Base-by-base conservation (phyloP, 2,797 vertebrate genomes). In the Enteromius unitaeniatus region DNA sequence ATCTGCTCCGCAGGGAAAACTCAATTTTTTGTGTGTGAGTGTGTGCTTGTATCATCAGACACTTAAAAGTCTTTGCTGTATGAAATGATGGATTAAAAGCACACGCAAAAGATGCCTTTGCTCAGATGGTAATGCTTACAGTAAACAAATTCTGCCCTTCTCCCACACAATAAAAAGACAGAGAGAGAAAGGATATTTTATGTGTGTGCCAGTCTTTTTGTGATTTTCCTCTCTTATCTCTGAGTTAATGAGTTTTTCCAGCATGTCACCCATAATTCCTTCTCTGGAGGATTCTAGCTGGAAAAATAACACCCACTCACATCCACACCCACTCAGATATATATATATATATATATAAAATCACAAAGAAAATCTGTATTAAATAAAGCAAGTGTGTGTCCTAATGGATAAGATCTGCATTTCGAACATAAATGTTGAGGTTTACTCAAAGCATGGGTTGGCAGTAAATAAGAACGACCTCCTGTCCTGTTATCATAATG, bases 1-100 rank as follows among this genome's bases (percentile, higher is more conserved):
- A 53, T 45, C 73, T 86, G 86, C 92, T 93, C 92, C 90, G 81
- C 75, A 89, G 91, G 92, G 91, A 87, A 91, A 84, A 82, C 82
- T 84, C 74, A 34, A 76, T 51, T 81, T 73, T 64, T 79, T 62
- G 78, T 28, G 73, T 9, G 70, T 74, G 82, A 78, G 75, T 91
- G 88, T 90, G 87, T 84, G 60, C 78, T 69, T 86, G 81, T 40
- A 79, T 65, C 19, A 37, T 14, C 9, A 14, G n/a, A 42, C 49
- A 55, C 26, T 21, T 75, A 68, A 37, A 37, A 58, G 40, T 69
- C 49, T 40, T 26, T 42, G 23, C 72, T 7, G 19, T 83, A 45
- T 72, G 13, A 70, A 65, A 70, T 28, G 23, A 83, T 70, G 74
- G 51, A 78, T 78, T 70, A 70, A 58, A 69, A 58, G 42, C 7